phyloP scores from a whole-genome alignment of 2,797 vertebrate species.

The Petrocephalus schoutedeni region DNA sequence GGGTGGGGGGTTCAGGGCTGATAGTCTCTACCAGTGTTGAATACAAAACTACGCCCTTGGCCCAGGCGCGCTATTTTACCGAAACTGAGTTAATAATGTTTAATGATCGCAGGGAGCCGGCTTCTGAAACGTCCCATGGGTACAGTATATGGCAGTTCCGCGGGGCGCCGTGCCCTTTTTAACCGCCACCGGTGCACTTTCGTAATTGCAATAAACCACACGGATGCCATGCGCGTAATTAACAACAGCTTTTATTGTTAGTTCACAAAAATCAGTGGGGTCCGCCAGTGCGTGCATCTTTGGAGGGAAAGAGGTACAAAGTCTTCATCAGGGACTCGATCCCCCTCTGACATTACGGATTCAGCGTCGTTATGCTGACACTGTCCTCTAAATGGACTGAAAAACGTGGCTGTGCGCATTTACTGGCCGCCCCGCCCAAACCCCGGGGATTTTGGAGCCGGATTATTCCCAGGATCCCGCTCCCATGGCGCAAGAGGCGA shows the following conservation, averaged over 20 bases:
- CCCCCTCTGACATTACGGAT: conserved; percentile 48
- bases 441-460: background rate
- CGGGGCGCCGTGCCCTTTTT: background rate
- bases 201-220: conserved; percentile 31
- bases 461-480: background rate
- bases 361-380: background rate
- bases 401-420: background rate
- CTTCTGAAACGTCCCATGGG: background rate
- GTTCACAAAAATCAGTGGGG: background rate
- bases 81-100: background rate
- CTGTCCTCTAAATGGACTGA: background rate
- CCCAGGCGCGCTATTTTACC: background rate
- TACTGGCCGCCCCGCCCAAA: background rate
- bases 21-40: background rate
- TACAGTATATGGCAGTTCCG: background rate
- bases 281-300: conserved; percentile 2
- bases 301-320: conserved; percentile 33
- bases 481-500: background rate
- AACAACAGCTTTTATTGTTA: conserved; percentile 61
- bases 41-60: background rate
- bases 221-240: conserved; percentile 40
- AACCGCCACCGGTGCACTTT: background rate
- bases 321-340: conserved; percentile 55
- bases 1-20: background rate
- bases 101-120: background rate